Evolutionary conservation across 2,888 invertebrate species (phyloP).

Genomic region (Oegoconia quadripuncta): DNA sequence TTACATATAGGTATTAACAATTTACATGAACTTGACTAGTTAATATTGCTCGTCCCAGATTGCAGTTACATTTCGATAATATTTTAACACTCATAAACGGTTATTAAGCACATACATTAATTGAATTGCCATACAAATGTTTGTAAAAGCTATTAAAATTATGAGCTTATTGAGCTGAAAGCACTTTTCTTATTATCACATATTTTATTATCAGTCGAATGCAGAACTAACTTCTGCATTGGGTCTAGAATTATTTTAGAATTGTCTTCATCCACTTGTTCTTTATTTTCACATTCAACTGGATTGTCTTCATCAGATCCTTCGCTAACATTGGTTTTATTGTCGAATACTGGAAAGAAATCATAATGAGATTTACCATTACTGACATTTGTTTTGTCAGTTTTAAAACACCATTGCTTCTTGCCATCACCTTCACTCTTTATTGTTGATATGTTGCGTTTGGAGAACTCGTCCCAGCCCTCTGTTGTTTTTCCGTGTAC

Average conservation of each 20-base stretch:
- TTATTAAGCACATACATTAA: slow-evolving; percentile 48
- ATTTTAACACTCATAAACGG: slow-evolving; percentile 11
- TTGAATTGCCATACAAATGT: slow-evolving; percentile 49
- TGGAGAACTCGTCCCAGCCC: slow-evolving; percentile 67
- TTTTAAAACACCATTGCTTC: slow-evolving; percentile 46
- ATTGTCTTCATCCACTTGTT: slow-evolving; percentile 49
- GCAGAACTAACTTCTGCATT: slow-evolving; percentile 75
- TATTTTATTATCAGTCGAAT: slow-evolving; percentile 76
- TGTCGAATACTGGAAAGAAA: slow-evolving; percentile 72
- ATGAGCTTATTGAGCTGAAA: slow-evolving; percentile 72
- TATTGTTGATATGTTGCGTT: slow-evolving; percentile 59
- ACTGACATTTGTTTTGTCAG: slow-evolving; percentile 48
- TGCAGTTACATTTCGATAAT: slow-evolving; percentile 5
- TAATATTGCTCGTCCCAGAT: slow-evolving; percentile 15
- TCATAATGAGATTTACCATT: slow-evolving; percentile 68
- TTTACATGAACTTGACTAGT: slow-evolving; percentile 31
- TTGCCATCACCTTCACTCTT: slow-evolving; percentile 49
- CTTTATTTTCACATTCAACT: slow-evolving; percentile 16
- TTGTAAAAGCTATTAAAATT: slow-evolving; percentile 60
- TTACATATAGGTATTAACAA: slow-evolving; percentile 7
- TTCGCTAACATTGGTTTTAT: slow-evolving; percentile 44
- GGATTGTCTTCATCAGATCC: slow-evolving; percentile 26
- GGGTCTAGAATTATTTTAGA: slow-evolving; percentile 73
- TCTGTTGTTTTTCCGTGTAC: slow-evolving; percentile 53
- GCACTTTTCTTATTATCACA: slow-evolving; percentile 76